Base-by-base conservation (phyloP, 2,797 vertebrate species). In the Corythornis leucogaster region DNA sequence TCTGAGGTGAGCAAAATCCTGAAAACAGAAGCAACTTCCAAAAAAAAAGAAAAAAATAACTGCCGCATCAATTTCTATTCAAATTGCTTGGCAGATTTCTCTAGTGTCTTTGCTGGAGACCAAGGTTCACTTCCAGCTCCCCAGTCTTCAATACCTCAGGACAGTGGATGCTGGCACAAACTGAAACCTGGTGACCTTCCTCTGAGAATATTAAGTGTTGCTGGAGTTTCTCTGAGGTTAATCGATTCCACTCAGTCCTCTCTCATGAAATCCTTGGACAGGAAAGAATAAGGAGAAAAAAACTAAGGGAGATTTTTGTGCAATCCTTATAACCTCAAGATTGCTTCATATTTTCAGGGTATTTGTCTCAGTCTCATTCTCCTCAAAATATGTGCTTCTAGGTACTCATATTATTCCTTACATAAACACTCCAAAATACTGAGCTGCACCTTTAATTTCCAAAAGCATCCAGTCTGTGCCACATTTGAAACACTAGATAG, bases 111-210 rank as follows among this genome's bases (percentile, higher is more conserved):
- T 92, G 90, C 93, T 85, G 55, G 54, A 90, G 92, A 94, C 90
- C 92, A 94, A 84, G 88, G 94, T 95, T 96, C 94, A 92, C 79
- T 93, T 96, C 95, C 94, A 94, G 81, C 91, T 96, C 81, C 88
- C 62, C 67, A 87, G 95, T 73, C 79, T 94, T 93, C 93, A 96
- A 92, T 94, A 86, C 85, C 42, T 86, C 31, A 10, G 92, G 90
- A 95, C 92, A 86, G 80, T 17, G 82, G 95, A 93, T 94, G 86
- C 93, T 92, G 90, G 90, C 95, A 95, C 93, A 85, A 75, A 50
- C 84, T 51, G 88, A 87, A 95, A 93, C 90, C 93, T 80, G 35
- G 87, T 88, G 91, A 96, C 93, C 94, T 96, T 68, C 78, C 94
- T 95, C 83, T 90, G 81, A 94, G 93, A 90, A 95, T 94, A 94